Base-by-base conservation (phyloP, 2,888 invertebrate species). In the Leptopilina myrica region DNA sequence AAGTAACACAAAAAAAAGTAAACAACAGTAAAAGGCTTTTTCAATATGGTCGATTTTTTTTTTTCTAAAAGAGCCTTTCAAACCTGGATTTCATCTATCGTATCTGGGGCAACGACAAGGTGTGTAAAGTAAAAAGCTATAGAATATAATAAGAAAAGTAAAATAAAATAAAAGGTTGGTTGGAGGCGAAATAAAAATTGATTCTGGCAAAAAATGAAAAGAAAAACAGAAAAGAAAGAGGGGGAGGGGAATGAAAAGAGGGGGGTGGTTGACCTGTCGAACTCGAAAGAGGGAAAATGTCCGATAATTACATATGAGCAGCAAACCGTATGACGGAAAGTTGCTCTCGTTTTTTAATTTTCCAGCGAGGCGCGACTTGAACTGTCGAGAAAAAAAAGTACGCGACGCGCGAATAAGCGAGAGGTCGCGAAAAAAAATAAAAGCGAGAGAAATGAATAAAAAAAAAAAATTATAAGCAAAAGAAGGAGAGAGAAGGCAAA, bases 241-340 rank as follows among this genome's bases (percentile, higher is more conserved):
- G 7, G 7, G 43, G 7, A 7, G n/a, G n/a, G n/a, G n/a, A 43
- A 8, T 7, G 43, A 43, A 8, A 43, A 8, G 64, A 64, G 20
- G 69, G 66, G 78, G 65, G 43, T 15, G 65, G 78, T 75, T 33
- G 26, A 76, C 64, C 56, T 64, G 79, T 46, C 40, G 43, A 64
- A 62, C 76, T 64, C 56, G 33, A 56, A 20, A 64, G 53, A 73
- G 78, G 67, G 82, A 82, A 85, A 87, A 86, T 84, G 86, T 84
- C 83, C 87, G 87, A 88, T 89, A 89, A 89, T 87, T 88, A 87
- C 87, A 84, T 86, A 86, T 87, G 86, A 86, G 86, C 87, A 86
- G 84, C 84, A 86, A 88, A 87, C 84, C 84, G 85, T 86, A 84
- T 76, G 82, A 80, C 82, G 80, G 83, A 76, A 73, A 82, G 78